Conservation (phyloP, 1,140 invertebrate species). For the Eumaeus atala region DNA sequence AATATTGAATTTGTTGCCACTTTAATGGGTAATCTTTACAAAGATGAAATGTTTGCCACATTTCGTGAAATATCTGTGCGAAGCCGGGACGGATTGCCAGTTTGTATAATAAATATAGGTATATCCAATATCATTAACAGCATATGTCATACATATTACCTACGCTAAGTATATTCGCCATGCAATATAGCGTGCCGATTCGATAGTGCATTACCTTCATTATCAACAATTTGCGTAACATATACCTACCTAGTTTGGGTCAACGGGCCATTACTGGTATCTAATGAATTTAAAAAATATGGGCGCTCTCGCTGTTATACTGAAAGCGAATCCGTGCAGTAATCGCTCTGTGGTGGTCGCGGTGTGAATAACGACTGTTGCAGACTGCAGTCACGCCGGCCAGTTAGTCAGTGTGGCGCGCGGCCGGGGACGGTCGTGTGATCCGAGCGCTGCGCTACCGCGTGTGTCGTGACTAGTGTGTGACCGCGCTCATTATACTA, state of each 20-base stretch:
- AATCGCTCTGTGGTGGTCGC: slow-evolving; percentile 20
- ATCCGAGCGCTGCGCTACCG: slow-evolving; percentile 30
- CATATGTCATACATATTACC: too few species aligned
- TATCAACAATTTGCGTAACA: neutral
- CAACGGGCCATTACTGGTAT: neutral
- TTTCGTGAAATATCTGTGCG: too few species aligned
- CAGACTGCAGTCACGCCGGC: slow-evolving; percentile 13
- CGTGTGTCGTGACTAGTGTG: slow-evolving; percentile 48
- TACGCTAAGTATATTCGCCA: neutral
- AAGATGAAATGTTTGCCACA: too few species aligned
- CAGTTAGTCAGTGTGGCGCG: slow-evolving; percentile 43
- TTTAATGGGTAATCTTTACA: too few species aligned
- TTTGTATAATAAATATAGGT: too few species aligned
- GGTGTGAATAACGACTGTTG: slow-evolving; percentile 18
- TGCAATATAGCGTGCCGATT: slow-evolving; percentile 37
- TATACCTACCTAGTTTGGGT: slow-evolving; percentile 9
- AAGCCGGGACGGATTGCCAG: too few species aligned
- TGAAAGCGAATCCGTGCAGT: slow-evolving; percentile 18
- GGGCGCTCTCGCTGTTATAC: slow-evolving; percentile 15
- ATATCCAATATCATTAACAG: too few species aligned
- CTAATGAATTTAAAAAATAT: too few species aligned
- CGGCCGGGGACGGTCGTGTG: slow-evolving; percentile 33
- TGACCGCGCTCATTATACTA: slow-evolving; percentile 65
- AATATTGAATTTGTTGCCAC: too few species aligned
- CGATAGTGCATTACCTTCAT: too few species aligned